A percentile compares a stretch with the other conserved stretches of the same genome.
Conservation (phyloP, 1,140 invertebrate species). For the Bicyclus anynana region DNA sequence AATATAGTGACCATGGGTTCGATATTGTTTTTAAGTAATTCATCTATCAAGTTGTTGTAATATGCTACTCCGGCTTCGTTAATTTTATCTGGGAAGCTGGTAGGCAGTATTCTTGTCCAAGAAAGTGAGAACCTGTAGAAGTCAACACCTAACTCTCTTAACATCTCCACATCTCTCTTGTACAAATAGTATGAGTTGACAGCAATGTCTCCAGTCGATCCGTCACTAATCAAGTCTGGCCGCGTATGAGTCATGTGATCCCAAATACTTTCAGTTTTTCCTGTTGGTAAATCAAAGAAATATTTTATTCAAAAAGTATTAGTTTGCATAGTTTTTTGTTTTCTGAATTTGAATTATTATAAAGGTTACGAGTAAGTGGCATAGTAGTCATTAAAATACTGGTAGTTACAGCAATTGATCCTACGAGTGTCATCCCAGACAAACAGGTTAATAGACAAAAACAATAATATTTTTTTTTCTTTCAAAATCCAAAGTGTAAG, state of each 20-base stretch:
- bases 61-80: slow-evolving; percentile 9
- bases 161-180: slow-evolving; percentile 18
- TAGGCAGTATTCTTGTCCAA: slow-evolving; percentile 18
- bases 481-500: too few species aligned
- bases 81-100: slow-evolving; percentile 13
- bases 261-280: slow-evolving; percentile 71
- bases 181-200: slow-evolving; percentile 28
- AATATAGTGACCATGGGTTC: slow-evolving; percentile 80
- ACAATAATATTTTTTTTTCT: too few species aligned
- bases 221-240: slow-evolving; percentile 72
- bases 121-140: slow-evolving; percentile 17
- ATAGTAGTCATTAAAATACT: too few species aligned
- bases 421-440: too few species aligned
- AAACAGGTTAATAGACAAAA: too few species aligned
- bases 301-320: too few species aligned
- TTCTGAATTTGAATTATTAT: too few species aligned
- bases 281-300: too few species aligned
- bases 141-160: slow-evolving; percentile 15
- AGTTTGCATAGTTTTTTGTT: too few species aligned
- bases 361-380: too few species aligned
- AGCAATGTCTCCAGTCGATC: slow-evolving; percentile 53
- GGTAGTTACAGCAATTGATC: too few species aligned
- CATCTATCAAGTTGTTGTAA: slow-evolving; percentile 20
- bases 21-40: slow-evolving; percentile 17
- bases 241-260: slow-evolving; percentile 70